Conservation (phyloP, 2,113 vertebrate species). For the Pipa parva region DNA sequence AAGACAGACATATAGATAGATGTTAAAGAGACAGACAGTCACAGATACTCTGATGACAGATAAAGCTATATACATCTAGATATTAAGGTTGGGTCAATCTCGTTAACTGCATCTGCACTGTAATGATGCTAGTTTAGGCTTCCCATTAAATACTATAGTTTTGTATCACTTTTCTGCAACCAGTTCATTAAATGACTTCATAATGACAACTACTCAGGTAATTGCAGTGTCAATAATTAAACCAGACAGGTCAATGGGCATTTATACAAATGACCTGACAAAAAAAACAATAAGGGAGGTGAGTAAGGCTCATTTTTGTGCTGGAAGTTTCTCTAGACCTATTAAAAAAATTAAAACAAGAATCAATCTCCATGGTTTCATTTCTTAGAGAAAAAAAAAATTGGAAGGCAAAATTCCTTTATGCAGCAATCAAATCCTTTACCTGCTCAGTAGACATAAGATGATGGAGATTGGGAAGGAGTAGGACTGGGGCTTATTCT, state of each 20-base stretch:
- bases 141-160: too few species aligned
- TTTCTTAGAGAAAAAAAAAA: neutral
- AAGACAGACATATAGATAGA: too few species aligned
- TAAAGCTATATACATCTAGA: too few species aligned
- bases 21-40: too few species aligned
- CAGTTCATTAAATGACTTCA: too few species aligned
- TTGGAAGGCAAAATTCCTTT: neutral
- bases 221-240: neutral
- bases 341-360: neutral
- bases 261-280: neutral
- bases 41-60: too few species aligned
- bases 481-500: neutral
- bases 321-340: neutral
- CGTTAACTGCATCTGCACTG: too few species aligned
- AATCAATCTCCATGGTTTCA: neutral
- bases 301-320: too few species aligned
- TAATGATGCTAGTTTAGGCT: too few species aligned
- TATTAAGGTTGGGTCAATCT: too few species aligned
- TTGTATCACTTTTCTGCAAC: too few species aligned
- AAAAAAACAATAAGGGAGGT: neutral
- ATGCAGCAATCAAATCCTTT: slow-evolving; percentile 25
- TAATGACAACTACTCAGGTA: too few species aligned
- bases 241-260: neutral
- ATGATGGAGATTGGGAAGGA: slow-evolving; percentile 1
- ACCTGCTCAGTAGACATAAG: slow-evolving; percentile 21